Base-by-base conservation (phyloP, 2,888 invertebrate species). In the Campoplex nolae region DNA sequence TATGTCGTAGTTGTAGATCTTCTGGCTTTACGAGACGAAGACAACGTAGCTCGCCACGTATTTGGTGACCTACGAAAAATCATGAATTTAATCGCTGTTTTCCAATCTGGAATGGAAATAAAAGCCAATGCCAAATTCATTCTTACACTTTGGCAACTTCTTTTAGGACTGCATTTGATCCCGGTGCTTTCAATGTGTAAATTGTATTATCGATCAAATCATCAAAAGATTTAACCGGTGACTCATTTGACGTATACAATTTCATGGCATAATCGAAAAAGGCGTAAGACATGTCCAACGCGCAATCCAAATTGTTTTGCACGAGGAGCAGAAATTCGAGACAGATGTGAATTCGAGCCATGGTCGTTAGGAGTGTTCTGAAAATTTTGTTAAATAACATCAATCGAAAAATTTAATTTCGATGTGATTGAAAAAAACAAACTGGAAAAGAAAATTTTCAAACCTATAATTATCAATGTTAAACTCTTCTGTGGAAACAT, bases 311-410 rank as follows among this genome's bases (percentile, higher is more conserved):
- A 88, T 93, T 90, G 42, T 86, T 85, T 85, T 94, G 92, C 11
- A 92, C 88, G 48, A 93, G 85, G 68, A 92, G 76, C 65, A 92
- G 88, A 82, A 93, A 93, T 88, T 94, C 93, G 35, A 93, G 86
- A 76, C 92, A 92, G 54, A 93, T 75, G 70, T 92, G 93, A 70
- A 93, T 90, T 86, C 91, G 92, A n/a, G 91, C 89, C 84, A 94
- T 86, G 7, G 87, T 83, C 65, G 90, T 62, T 35, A 94, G 88
- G 74, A 87, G 91, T 80, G 90, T 89, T 71, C 92, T 93, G 78
- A 28, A 90, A 89, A 56, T 56, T 35, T 84, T 1, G 35, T 4
- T n/a, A 2, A 54, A 54, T 56, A 42, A 32, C 4, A 16, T 16
- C 0, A 18, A 58, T 32, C 7, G 42, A 67, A n/a, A 1, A 48